Evolutionary conservation across 2,113 vertebrate genomes (phyloP).

Genomic region (Elgaria multicarinata): DNA sequence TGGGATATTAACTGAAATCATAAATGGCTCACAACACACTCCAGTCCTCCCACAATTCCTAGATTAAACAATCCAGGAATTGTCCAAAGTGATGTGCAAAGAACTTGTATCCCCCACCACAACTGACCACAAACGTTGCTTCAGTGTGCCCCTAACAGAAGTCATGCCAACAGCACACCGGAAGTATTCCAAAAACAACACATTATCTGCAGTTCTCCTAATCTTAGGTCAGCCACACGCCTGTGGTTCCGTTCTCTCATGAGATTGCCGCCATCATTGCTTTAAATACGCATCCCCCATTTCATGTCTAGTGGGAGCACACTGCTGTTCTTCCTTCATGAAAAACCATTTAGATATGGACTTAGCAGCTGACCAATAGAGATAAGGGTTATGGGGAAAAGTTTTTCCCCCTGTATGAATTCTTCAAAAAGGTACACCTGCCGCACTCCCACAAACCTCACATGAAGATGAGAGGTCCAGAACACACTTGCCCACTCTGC

Average conservation of each 20-base stretch:
- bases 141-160: neutral
- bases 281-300: neutral
- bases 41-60: too few relatives aligned
- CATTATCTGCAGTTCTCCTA: neutral
- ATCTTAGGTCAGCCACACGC: neutral
- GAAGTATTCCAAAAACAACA: neutral
- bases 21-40: too few relatives aligned
- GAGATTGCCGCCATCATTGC: neutral
- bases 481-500: too few relatives aligned
- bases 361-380: too few relatives aligned
- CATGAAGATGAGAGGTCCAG: too few relatives aligned
- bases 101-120: too few relatives aligned
- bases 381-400: fast-evolving
- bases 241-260: neutral
- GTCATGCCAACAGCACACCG: neutral
- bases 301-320: neutral
- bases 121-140: neutral
- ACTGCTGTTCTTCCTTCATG: neutral
- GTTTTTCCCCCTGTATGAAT: neutral
- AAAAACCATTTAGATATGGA: neutral
- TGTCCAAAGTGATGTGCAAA: too few relatives aligned
- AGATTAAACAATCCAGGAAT: too few relatives aligned
- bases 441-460: neutral
- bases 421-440: neutral
- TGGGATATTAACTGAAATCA: too few relatives aligned